phyloP scores from a whole-genome alignment of 2,797 vertebrate genomes.

The Clarias pachynema region DNA sequence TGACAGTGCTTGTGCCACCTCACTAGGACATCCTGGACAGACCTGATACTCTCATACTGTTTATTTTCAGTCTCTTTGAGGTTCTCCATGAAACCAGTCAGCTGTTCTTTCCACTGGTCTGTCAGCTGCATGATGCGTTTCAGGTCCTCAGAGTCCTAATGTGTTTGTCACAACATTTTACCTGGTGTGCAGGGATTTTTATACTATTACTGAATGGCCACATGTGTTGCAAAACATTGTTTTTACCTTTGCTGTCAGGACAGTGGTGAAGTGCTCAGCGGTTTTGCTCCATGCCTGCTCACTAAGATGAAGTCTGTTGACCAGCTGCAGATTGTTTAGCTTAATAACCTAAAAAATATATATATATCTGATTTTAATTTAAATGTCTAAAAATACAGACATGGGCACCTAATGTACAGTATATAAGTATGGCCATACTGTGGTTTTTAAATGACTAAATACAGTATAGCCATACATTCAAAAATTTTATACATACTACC shows the following conservation, averaged over 20 bases:
- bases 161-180: background rate
- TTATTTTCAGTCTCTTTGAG: conserved; percentile 67
- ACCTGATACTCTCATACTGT: conserved; percentile 64
- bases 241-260: conserved; percentile 78
- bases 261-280: conserved; percentile 73
- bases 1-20: conserved; percentile 70
- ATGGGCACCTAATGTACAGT: background rate
- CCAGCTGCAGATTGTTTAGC: conserved; percentile 77
- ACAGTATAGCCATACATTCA: background rate
- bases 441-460: background rate
- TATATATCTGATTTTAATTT: background rate
- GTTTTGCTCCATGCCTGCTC: conserved; percentile 79
- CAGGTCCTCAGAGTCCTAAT: conserved; percentile 79
- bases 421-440: background rate
- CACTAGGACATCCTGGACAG: conserved; percentile 64
- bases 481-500: background rate
- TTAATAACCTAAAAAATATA: conserved; percentile 80
- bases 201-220: no score
- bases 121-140: conserved; percentile 68
- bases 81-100: conserved; percentile 66
- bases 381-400: background rate
- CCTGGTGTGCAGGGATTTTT: background rate
- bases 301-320: conserved; percentile 74
- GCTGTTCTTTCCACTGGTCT: conserved; percentile 70
- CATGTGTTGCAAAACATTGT: background rate